phyloP scores from a whole-genome alignment of 2,797 vertebrate genomes.

The Pseudochaenichthys georgianus region DNA sequence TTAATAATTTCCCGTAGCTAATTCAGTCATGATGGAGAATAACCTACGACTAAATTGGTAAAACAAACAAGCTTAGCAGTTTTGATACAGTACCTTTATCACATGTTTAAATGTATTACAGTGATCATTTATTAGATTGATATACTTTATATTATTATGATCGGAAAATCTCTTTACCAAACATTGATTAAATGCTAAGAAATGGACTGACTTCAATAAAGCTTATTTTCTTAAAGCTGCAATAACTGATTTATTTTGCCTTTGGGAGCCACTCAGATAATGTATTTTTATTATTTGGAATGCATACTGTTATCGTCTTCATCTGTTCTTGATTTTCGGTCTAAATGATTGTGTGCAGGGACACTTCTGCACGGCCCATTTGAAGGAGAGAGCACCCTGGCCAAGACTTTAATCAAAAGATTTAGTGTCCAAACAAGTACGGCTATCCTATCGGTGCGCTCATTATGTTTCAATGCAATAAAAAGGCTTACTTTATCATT shows the following conservation, averaged over 20 bases:
- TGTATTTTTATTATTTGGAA: not conserved
- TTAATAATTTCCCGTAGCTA: no score
- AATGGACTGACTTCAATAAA: not conserved
- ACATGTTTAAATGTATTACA: no score
- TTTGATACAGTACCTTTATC: no score
- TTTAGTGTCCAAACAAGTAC: conserved; percentile 7
- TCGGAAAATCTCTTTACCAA: not conserved
- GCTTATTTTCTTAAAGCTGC: not conserved
- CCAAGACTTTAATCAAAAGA: conserved; percentile 18
- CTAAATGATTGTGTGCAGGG: not conserved
- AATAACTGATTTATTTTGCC: not conserved
- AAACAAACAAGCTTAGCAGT: no score
- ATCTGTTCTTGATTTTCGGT: conserved; percentile 3
- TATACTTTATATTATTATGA: not conserved
- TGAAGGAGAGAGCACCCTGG: not conserved
- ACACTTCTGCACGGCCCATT: not conserved
- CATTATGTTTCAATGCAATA: conserved; percentile 43
- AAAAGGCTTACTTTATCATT: conserved; percentile 47
- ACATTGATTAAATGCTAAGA: not conserved
- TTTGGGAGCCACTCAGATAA: not conserved
- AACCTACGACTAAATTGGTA: no score
- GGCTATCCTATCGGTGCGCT: conserved; percentile 30
- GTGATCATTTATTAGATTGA: not conserved
- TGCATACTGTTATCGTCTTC: not conserved
- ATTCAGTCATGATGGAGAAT: no score